Evolutionary conservation across 2,113 vertebrate species (phyloP).

Genomic region (Setophaga coronata): DNA sequence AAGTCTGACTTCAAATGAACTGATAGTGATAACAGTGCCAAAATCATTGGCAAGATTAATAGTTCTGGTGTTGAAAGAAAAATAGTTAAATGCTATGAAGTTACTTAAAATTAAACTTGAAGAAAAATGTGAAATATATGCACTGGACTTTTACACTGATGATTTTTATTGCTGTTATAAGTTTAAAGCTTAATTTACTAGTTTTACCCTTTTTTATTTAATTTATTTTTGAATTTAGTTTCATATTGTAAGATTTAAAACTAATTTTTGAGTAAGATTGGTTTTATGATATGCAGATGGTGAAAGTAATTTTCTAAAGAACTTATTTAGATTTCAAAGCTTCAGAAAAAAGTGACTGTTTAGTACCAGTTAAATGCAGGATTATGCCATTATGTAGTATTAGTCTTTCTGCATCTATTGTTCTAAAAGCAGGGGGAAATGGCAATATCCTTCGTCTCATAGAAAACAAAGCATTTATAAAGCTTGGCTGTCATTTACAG

Average conservation of each 20-base stretch:
- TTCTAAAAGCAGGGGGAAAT: not conserved
- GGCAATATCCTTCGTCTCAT: not conserved
- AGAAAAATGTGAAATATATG: not conserved
- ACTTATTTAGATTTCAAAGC: not conserved
- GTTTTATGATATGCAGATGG: not conserved
- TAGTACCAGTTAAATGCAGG: not conserved
- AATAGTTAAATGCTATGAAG: conserved; percentile 7
- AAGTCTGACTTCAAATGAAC: conserved; percentile 57
- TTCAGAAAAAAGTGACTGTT: not conserved
- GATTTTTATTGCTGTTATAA: not conserved
- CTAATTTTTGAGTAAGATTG: not conserved
- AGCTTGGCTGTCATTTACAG: not conserved
- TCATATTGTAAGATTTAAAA: conserved; percentile 2
- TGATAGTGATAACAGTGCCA: not conserved
- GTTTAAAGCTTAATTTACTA: not conserved
- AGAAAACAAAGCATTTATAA: not conserved
- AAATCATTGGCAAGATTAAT: conserved; percentile 42
- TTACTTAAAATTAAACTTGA: conserved; percentile 15
- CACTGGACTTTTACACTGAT: not conserved
- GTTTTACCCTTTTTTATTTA: not conserved
- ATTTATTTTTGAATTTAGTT: not conserved
- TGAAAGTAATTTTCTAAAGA: not conserved
- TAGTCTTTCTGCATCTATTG: not conserved
- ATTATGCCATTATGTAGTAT: not conserved
- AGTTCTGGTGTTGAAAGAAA: not conserved